Base-by-base conservation (phyloP, 2,797 vertebrate genomes). In the Bradypodion pumilum region DNA sequence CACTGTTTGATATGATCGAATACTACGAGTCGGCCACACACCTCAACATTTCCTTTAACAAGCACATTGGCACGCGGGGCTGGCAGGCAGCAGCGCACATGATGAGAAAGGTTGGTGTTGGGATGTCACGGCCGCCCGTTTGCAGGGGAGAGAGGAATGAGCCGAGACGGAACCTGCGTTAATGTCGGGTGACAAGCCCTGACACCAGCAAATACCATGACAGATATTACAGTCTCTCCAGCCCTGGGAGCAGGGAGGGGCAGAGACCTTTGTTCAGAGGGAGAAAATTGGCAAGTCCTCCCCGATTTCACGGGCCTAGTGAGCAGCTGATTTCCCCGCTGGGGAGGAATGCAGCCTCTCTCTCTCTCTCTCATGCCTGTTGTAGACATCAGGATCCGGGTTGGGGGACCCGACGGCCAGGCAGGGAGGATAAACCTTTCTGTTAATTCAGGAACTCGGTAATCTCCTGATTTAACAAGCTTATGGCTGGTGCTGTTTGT, bases 21-120 rank as follows among this genome's bases (percentile, higher is more conserved):
- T 99, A 99, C 89, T 99, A 99, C 0, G 98, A 99, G 94, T 99
- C 98, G 0, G 98, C 98, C 78, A 98, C 97, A 0, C 98, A 98
- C 94, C 98, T 99, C 93, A 99, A 99, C 95, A 99, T 99, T 94
- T 98, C 98, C 87, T 98, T 96, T 90, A 99, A 99, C 95, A 98
- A 98, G 94, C 98, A 99, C 97, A 98, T 99, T 0, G 98, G 98
- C 92, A 97, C 97, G 0, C 95, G 98, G 0, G 98, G 98, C 85
- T 99, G 98, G 98, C 98, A 99, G 95, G 98, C 98, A 0, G 98
- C 98, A 0, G 97, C 98, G 2, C 98, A 98, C 94, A 99, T 99
- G 98, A 98, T 99, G 97, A 97, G 97, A 80, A 99, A 98, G 98
- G 98, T 99, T 87, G 93, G 96, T 80, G 5, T 9, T 10, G 1